These are phyloP conservation scores for Ceratosolen fusciceps DNA, from an alignment of 1,140 invertebrate species.

Conservation along the genomic window DNA sequence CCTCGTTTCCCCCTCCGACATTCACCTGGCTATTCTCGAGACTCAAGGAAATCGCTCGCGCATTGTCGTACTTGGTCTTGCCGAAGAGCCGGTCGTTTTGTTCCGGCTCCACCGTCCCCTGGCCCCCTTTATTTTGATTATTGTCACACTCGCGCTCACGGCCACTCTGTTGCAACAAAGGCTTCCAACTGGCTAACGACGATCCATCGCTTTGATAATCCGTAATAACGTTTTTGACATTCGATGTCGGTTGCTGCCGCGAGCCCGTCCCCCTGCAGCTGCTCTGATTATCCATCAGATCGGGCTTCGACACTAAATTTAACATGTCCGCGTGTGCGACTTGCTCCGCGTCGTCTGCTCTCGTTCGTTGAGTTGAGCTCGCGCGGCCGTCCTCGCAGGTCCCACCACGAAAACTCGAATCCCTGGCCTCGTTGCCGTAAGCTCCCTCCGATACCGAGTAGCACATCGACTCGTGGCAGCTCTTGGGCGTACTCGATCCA, in stretches of 20 bases:
- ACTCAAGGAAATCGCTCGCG: not conserved
- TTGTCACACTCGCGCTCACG: slow-evolving; percentile 51
- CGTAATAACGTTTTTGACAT: slow-evolving; percentile 25
- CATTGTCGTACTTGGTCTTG: slow-evolving; percentile 52
- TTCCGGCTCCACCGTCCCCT: slow-evolving; percentile 43
- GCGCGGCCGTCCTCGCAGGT: not conserved
- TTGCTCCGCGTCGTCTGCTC: not conserved
- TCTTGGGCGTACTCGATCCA: slow-evolving; percentile 17
- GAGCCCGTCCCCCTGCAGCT: not conserved
- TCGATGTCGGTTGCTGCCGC: slow-evolving; percentile 1
- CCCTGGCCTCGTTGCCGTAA: not conserved
- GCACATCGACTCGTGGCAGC: slow-evolving; percentile 37
- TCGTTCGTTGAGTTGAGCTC: not conserved
- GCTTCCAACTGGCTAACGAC: slow-evolving; percentile 42
- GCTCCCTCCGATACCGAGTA: slow-evolving; percentile 6
- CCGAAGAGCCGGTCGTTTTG: slow-evolving; percentile 42
- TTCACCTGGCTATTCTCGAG: slow-evolving; percentile 11
- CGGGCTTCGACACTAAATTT: not conserved
- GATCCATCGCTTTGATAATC: slow-evolving; percentile 31
- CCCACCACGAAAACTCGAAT: slow-evolving; percentile 6
- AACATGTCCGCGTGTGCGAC: not conserved
- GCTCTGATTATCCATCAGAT: slow-evolving; percentile 14
- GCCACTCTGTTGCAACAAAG: slow-evolving; percentile 55
- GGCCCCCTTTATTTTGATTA: slow-evolving; percentile 56
- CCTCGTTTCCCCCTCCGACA: not conserved